These are phyloP conservation scores for Heliconius hewitsoni DNA, from an alignment of 1,140 invertebrate species.

Conservation along the genomic window DNA sequence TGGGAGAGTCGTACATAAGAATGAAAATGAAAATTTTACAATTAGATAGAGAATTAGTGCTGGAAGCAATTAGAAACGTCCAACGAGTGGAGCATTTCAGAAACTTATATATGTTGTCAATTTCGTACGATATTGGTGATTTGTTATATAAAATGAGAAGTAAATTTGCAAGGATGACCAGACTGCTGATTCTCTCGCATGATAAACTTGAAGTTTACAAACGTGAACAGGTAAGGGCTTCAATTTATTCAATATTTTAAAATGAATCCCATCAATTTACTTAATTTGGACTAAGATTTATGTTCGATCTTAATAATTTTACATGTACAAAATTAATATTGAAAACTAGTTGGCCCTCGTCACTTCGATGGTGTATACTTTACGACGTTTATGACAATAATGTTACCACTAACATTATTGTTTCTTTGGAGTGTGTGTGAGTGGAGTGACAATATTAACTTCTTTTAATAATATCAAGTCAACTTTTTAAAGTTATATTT, in stretches of 20 bases:
- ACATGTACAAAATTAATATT: too few species aligned
- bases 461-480: too few species aligned
- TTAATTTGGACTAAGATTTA: too few species aligned
- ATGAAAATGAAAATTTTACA: constrained; percentile 40
- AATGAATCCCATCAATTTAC: background rate
- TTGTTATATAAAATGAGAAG: constrained; percentile 38
- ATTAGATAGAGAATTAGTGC: constrained; percentile 39
- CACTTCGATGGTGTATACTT: too few species aligned
- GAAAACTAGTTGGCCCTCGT: too few species aligned
- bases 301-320: too few species aligned
- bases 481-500: too few species aligned
- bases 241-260: background rate
- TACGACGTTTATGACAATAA: too few species aligned
- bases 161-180: constrained; percentile 42
- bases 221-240: constrained; percentile 35
- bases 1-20: constrained; percentile 14
- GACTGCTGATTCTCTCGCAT: constrained; percentile 23
- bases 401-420: too few species aligned
- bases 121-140: constrained; percentile 33
- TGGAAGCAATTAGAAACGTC: constrained; percentile 39
- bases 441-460: too few species aligned
- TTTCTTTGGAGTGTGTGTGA: too few species aligned
- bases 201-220: constrained; percentile 30
- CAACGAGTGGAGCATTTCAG: constrained; percentile 41
- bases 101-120: constrained; percentile 23